Conservation (phyloP, 2,888 invertebrate species). For the Orthosia incerta region DNA sequence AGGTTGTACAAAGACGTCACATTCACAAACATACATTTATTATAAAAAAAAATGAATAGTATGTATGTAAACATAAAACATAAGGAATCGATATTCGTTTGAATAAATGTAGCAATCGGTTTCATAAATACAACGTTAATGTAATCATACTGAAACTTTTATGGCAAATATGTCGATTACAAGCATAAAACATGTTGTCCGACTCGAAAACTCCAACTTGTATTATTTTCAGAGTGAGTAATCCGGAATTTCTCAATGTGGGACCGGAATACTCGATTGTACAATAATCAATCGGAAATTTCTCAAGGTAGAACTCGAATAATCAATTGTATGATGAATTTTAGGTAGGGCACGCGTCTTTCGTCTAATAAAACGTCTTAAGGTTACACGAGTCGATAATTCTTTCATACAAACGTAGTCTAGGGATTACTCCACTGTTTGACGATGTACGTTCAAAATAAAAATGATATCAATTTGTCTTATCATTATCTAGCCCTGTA, state of each 20-base stretch:
- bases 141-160: conserved; percentile 65
- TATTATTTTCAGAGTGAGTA: conserved; percentile 40
- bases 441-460: too few species aligned
- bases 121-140: conserved; percentile 56
- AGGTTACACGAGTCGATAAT: too few species aligned
- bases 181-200: conserved; percentile 28
- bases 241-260: conserved; percentile 27
- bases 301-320: conserved; percentile 19
- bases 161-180: conserved; percentile 53
- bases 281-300: not conserved
- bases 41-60: not conserved
- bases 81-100: conserved; percentile 52
- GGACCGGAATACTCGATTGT: not conserved
- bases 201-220: conserved; percentile 9
- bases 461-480: too few species aligned
- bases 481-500: too few species aligned
- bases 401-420: too few species aligned
- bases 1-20: not conserved
- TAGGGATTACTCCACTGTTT: too few species aligned
- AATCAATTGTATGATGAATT: not conserved
- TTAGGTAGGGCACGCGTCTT: not conserved
- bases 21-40: not conserved
- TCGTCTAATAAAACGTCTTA: not conserved
- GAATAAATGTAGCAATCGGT: conserved; percentile 51
- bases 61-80: conserved; percentile 38